Percentiles rank a stretch among this genome's conserved stretches.
Conservation (phyloP, 2,113 vertebrate species). For the Calidris pugnax region DNA sequence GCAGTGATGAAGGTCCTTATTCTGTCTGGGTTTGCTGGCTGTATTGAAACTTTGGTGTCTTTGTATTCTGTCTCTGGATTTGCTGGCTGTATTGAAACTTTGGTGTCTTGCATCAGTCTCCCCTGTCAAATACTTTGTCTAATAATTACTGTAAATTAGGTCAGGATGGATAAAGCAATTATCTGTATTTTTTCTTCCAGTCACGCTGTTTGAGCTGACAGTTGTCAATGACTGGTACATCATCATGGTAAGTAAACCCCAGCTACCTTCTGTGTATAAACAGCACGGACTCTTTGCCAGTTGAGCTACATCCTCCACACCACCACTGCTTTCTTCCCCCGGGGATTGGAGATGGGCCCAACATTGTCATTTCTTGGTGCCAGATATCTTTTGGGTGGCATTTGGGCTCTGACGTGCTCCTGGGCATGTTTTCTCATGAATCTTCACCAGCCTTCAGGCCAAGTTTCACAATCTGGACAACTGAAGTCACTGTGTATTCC, state of each 20-base stretch:
- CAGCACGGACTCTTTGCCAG: not conserved
- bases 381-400: not conserved
- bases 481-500: not conserved
- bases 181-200: slow-evolving; percentile 60
- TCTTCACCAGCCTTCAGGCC: not conserved
- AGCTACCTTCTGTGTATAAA: not conserved
- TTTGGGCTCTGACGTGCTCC: not conserved
- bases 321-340: not conserved
- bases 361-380: not conserved
- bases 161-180: not conserved
- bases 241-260: slow-evolving; percentile 87
- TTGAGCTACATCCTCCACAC: not conserved
- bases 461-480: not conserved
- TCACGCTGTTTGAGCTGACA: slow-evolving; percentile 95
- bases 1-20: not conserved
- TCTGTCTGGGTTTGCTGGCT: not conserved
- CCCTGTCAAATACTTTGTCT: not conserved
- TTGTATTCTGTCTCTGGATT: not conserved
- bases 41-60: not conserved
- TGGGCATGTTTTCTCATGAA: not conserved
- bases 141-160: not conserved
- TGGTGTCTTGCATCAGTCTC: not conserved
- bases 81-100: not conserved
- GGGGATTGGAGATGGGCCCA: not conserved
- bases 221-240: slow-evolving; percentile 99